Evolutionary conservation across 2,797 vertebrate species (phyloP).

Genomic region (Girardinus metallicus): DNA sequence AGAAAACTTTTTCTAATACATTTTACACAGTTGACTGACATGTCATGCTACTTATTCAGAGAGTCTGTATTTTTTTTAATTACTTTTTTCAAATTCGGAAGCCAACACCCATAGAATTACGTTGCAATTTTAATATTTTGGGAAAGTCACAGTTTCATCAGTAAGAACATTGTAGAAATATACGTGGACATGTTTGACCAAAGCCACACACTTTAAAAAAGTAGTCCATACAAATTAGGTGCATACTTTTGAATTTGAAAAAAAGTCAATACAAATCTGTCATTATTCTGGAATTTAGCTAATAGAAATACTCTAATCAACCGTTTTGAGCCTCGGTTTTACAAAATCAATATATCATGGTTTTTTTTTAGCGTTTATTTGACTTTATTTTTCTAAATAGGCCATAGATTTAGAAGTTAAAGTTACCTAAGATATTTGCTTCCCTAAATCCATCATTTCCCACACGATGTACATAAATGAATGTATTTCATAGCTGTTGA

Average conservation of each 20-base stretch:
- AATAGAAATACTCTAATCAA: not conserved
- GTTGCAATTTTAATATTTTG: not conserved
- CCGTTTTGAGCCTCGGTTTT: not conserved
- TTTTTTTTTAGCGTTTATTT: not conserved
- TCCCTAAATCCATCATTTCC: not conserved
- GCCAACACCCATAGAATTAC: not conserved
- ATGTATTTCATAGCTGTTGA: conserved; percentile 2
- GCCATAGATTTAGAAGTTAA: not conserved
- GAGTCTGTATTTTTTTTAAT: not conserved
- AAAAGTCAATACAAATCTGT: not conserved
- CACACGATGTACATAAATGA: not conserved
- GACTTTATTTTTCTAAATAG: not conserved
- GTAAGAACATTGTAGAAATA: not conserved
- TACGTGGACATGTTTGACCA: not conserved
- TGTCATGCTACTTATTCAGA: not conserved
- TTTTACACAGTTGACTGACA: not conserved
- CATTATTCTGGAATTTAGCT: not conserved
- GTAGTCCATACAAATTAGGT: not conserved
- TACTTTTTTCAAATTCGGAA: not conserved
- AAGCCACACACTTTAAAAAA: not conserved
- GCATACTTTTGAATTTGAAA: not conserved
- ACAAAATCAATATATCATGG: not conserved
- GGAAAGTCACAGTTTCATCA: not conserved
- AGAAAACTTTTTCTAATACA: not conserved
- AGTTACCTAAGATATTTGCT: not conserved